Evolutionary conservation across 2,113 vertebrate genomes (phyloP), one percentile per base, ranked within the genome.

Genomic region (Dromas ardeola): DNA sequence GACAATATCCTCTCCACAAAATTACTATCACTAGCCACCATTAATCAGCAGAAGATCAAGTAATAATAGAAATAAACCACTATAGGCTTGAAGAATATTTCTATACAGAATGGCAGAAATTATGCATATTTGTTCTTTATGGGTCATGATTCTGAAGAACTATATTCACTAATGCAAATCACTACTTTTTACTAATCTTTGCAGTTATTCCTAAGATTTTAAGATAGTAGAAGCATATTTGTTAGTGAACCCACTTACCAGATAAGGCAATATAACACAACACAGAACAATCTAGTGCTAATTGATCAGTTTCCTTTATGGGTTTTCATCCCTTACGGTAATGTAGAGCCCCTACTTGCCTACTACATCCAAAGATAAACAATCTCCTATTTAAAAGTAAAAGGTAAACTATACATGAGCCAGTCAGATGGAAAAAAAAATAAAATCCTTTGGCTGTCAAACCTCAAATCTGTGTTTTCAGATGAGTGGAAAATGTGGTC

Each of bases 41-140:
- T 15, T 78, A 78, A 70, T 22, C 26, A 66, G 27, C n/a, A 83
- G 20, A 63, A 76, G 22, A 50, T 19, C n/a, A 61, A 66, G 21
- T 29, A 71, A 83, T 32, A 21, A 18, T 42, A 78, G 20, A 80
- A 90, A 86, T 38, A 74, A 92, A 55, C 6, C 38, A 45, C 14
- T 52, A 15, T 0, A 29, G 8, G 22, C n/a, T 29, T 74, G 42
- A 86, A 22, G 29, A 67, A 76, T 11, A 8, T 26, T 62, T 49
- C 22, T 40, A 14, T 5, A 19, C 2, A 49, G 58, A 77, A 53
- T 15, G 16, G n/a, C 25, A 72, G 61, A 42, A 62, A 34, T 47
- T 52, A 50, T 2, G 2, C 36, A 34, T 9, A 10, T 77, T 55
- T 0, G 0, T 67, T 61, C 69, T 36, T 81, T 30, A 36, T 5